These are phyloP conservation scores for Bombus haemorrhoidalis DNA, from an alignment of 1,140 invertebrate genomes.

Conservation along the genomic window DNA sequence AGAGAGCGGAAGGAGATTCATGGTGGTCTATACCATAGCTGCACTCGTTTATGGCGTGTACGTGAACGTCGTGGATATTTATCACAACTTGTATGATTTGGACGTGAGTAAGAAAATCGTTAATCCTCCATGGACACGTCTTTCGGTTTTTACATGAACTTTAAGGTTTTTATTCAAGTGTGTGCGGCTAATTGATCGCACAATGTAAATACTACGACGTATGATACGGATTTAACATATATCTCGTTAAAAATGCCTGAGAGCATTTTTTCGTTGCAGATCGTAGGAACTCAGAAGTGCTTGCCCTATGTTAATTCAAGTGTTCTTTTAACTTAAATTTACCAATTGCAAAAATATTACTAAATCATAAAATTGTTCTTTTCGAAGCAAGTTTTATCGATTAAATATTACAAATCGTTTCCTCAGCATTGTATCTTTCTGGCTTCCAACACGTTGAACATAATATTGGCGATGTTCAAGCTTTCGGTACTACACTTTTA, in stretches of 20 bases:
- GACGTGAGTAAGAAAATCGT: constrained; percentile 43
- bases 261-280: too few relatives aligned
- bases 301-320: too few relatives aligned
- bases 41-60: not conserved
- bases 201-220: too few relatives aligned
- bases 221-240: too few relatives aligned
- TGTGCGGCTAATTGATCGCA: not conserved
- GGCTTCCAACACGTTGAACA: constrained; percentile 30
- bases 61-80: constrained; percentile 43
- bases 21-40: constrained; percentile 34
- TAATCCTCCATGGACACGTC: not conserved
- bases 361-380: too few relatives aligned
- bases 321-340: too few relatives aligned
- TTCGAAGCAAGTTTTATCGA: too few relatives aligned
- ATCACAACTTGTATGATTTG: constrained; percentile 40
- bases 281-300: too few relatives aligned
- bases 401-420: not conserved
- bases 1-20: not conserved
- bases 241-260: too few relatives aligned
- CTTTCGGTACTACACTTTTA: constrained; percentile 1
- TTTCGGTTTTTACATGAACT: not conserved
- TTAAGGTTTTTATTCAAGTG: not conserved
- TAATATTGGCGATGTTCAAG: constrained; percentile 51
- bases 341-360: too few relatives aligned
- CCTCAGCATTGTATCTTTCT: constrained; percentile 46